Evolutionary conservation across 2,113 vertebrate species (phyloP).

Genomic region (Craseonycteris thonglongyai): DNA sequence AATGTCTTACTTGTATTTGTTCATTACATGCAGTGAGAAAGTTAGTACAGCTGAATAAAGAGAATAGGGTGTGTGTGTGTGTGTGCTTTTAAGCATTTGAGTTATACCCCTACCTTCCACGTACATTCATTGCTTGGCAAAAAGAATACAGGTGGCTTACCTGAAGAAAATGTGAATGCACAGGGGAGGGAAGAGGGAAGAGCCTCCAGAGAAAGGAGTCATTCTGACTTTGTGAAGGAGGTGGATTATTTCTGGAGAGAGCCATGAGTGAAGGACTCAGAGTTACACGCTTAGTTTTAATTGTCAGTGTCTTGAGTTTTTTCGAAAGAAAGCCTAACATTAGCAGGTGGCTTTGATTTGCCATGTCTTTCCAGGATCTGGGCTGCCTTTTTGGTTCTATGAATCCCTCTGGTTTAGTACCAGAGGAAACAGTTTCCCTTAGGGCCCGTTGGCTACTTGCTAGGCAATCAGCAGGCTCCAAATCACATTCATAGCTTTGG

Average conservation of each 20-base stretch:
- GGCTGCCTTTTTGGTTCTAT: neutral
- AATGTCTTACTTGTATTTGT: constrained; percentile 47
- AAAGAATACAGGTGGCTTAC: constrained; percentile 7
- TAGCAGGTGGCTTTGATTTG: neutral
- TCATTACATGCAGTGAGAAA: constrained; percentile 13
- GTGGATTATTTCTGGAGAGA: neutral
- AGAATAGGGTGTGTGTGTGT: neutral
- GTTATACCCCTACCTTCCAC: neutral
- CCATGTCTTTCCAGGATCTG: neutral
- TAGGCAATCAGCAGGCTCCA: neutral
- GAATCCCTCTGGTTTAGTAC: neutral
- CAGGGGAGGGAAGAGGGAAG: neutral
- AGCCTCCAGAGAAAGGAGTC: neutral
- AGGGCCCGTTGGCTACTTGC: neutral
- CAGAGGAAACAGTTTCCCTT: neutral
- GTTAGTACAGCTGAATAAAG: neutral
- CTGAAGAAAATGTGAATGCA: constrained; percentile 32
- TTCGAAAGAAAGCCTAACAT: neutral
- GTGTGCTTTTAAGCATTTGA: neutral
- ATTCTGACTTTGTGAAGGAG: neutral
- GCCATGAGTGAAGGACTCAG: neutral
- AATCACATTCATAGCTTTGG: neutral
- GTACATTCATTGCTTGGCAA: constrained; percentile 19
- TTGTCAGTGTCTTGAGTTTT: constrained; percentile 12
- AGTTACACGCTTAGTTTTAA: neutral